Base-by-base conservation (phyloP, 2,113 vertebrate genomes). In the Chamaetylas fuelleborni region DNA sequence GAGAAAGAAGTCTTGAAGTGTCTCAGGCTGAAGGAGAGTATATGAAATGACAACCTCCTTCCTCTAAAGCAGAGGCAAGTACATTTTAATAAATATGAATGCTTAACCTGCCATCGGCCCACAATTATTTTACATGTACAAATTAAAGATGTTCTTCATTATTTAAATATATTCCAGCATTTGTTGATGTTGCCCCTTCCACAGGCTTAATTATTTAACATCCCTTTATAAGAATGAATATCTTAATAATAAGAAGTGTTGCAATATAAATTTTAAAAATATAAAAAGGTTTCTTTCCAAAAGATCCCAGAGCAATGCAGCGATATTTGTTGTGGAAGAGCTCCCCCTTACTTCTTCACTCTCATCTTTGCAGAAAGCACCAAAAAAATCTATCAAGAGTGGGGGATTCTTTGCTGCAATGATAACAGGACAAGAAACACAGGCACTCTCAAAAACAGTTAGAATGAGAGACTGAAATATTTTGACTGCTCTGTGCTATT, bases 291-390 rank as follows among this genome's bases (percentile, higher is more conserved):
- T 94, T 93, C 65, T 86, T 96, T 98, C 93, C 96, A 96, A 97
- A 98, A 98, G 86, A 97, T 96, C 85, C 79, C 86, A 73, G 84
- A 84, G 69, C 47, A 76, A 76, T 40, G 76, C 81, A 92, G 87
- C 0, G 64, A 88, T 92, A 98, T 98, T 98, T 97, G 97, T 98
- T 97, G 98, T 97, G 96, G 94, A 98, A 98, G 95, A 98, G 98
- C 98, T 98, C 98, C 98, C 98, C 98, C 98, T 98, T 97, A 98
- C 98, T 98, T 97, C 97, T 92, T 97, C 81, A 91, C 43, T 90
- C 96, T 95, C 92, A 40, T 58, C 91, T 95, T 96, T 96, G 56
- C 92, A n/a, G 79, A 95, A 95, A 93, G 93, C 92, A 92, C 88
- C 82, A 95, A 67, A 81, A 95, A 92, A 81, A 70, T 19, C 88